phyloP scores from a whole-genome alignment of 2,888 invertebrate species.

The Aelia acuminata region DNA sequence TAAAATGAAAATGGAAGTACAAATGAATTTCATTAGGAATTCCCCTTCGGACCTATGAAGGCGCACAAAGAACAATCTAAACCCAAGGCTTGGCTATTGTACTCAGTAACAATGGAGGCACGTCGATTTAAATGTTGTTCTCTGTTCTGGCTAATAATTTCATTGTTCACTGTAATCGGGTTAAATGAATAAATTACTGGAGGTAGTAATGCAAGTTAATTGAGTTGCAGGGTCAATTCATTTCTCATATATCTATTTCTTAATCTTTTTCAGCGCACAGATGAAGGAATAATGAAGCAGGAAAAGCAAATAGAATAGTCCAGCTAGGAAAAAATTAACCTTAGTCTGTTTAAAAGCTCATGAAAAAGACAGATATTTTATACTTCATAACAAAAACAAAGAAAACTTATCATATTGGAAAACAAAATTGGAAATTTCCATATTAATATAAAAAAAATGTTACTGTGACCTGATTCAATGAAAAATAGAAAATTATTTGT shows the following conservation, averaged over 20 bases:
- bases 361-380: too few species aligned
- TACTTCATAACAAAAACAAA: too few species aligned
- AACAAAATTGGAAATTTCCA: too few species aligned
- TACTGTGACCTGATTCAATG: too few species aligned
- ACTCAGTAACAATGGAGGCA: not conserved
- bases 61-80: not conserved
- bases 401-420: too few species aligned
- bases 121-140: conserved; percentile 22
- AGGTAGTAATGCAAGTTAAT: not conserved
- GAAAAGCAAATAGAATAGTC: not conserved
- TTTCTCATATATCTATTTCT: not conserved
- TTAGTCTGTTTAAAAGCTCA: too few species aligned
- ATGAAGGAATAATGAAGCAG: not conserved
- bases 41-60: not conserved
- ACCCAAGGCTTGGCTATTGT: not conserved
- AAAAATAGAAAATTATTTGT: too few species aligned
- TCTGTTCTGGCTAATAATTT: conserved; percentile 15
- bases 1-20: not conserved
- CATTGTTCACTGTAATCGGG: not conserved
- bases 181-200: conserved; percentile 24
- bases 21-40: not conserved
- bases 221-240: not conserved
- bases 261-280: not conserved
- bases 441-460: too few species aligned
- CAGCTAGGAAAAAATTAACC: not conserved